A percentile compares a stretch with the other conserved stretches of the same genome.
These are phyloP conservation scores for Lepidothrix coronata DNA, from an alignment of 2,113 vertebrate genomes.

Conservation along the genomic window DNA sequence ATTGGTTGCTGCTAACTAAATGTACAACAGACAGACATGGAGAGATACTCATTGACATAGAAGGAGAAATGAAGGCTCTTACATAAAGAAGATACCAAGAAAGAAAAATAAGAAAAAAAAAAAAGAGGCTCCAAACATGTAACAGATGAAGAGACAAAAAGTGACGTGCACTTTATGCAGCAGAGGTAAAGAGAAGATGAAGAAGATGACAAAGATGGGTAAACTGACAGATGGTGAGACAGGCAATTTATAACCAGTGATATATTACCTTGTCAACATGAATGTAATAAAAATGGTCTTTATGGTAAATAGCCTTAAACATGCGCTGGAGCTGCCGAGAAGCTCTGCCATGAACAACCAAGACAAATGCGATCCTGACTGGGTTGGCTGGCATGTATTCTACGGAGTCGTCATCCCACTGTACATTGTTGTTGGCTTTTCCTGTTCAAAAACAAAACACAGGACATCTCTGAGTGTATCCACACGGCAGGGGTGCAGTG, in stretches of 20 bases:
- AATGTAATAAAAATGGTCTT: constrained; percentile 96
- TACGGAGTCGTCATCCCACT: constrained; percentile 94
- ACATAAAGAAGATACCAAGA: background rate
- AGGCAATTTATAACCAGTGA: constrained; percentile 43
- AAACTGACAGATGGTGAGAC: background rate
- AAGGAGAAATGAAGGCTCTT: background rate
- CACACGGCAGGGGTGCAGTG: background rate
- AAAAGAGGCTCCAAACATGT: background rate
- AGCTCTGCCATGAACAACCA: constrained; percentile 94
- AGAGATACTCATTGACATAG: background rate
- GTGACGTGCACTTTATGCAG: background rate
- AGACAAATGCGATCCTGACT: constrained; percentile 91
- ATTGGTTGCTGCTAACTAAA: background rate
- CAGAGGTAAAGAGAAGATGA: background rate
- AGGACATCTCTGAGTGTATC: constrained; percentile 30
- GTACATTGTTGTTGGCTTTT: constrained; percentile 90
- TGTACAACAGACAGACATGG: background rate
- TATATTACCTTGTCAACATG: constrained; percentile 93
- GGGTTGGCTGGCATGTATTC: constrained; percentile 86
- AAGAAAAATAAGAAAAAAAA: background rate
- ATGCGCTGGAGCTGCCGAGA: constrained; percentile 94
- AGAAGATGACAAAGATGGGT: background rate
- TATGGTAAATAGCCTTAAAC: constrained; percentile 98
- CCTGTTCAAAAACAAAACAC: constrained; percentile 78
- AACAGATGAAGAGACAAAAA: background rate